Evolutionary conservation across 2,797 vertebrate species (phyloP).

Genomic region (Hypotaenidia okinawae): DNA sequence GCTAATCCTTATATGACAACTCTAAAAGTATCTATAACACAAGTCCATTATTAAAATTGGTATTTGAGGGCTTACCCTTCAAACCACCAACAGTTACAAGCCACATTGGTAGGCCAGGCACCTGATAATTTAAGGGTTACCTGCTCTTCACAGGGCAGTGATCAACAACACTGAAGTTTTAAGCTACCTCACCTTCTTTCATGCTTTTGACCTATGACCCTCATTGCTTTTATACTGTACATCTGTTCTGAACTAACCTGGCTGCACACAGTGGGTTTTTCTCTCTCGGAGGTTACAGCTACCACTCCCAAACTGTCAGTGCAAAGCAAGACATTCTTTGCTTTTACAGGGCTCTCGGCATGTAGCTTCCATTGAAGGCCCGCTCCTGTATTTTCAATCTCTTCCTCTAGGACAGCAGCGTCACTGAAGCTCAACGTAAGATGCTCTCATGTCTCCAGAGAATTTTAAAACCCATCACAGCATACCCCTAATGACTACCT

Average conservation of each 20-base stretch:
- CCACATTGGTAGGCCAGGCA: background rate
- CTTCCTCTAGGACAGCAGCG: background rate
- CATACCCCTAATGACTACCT: background rate
- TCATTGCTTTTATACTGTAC: rapidly evolving
- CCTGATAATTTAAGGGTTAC: background rate
- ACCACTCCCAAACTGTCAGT: background rate
- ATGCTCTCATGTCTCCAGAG: background rate
- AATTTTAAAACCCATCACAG: background rate
- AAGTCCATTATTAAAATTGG: background rate
- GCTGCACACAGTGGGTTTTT: rapidly evolving
- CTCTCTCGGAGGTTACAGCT: background rate
- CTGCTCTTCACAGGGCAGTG: background rate
- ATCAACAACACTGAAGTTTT: rapidly evolving
- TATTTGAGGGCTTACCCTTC: background rate
- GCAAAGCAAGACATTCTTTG: background rate
- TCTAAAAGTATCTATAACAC: background rate
- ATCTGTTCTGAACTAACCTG: background rate
- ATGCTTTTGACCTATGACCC: background rate
- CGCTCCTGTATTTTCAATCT: background rate
- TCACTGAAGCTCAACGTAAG: background rate
- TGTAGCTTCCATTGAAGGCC: background rate
- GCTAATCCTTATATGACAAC: background rate
- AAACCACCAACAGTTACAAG: background rate
- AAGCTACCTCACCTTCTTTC: background rate
- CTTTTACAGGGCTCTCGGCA: background rate